Conservation (phyloP, 2,888 invertebrate species). For the Erebia ligea region DNA sequence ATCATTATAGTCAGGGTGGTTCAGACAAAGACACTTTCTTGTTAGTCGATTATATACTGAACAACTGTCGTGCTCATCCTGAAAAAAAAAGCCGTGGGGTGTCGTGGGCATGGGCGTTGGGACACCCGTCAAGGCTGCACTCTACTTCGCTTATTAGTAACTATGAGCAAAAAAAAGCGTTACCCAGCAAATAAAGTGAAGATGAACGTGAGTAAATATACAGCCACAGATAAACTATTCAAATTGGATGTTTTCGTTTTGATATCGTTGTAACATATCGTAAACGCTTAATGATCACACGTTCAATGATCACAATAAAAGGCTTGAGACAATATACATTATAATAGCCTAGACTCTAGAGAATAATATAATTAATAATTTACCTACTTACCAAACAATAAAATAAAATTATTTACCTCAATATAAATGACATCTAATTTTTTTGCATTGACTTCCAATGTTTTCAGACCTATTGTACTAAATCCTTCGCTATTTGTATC, state of each 20-base stretch:
- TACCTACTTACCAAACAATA: background rate
- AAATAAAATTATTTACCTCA: slow-evolving; percentile 48
- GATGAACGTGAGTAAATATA: no score
- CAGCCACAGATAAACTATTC: no score
- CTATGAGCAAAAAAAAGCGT: no score
- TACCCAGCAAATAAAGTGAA: no score
- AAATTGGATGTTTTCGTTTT: no score
- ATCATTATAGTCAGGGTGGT: slow-evolving; percentile 64
- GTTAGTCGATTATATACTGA: slow-evolving; percentile 68
- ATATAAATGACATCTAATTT: slow-evolving; percentile 54
- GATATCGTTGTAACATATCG: no score
- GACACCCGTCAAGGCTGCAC: no score
- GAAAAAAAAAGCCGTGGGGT: slow-evolving; percentile 31
- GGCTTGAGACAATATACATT: no score
- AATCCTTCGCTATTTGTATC: background rate
- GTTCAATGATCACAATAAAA: no score
- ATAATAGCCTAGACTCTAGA: background rate
- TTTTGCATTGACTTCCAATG: slow-evolving; percentile 56
- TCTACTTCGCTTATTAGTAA: no score
- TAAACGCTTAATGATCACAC: no score
- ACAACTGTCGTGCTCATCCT: slow-evolving; percentile 68
- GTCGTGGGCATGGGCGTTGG: no score
- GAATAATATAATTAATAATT: background rate
- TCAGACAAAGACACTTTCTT: slow-evolving; percentile 70
- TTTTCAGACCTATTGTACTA: slow-evolving; percentile 45